These are phyloP conservation scores for Calameuta filiformis DNA, from an alignment of 2,888 invertebrate genomes.

Conservation along the genomic window DNA sequence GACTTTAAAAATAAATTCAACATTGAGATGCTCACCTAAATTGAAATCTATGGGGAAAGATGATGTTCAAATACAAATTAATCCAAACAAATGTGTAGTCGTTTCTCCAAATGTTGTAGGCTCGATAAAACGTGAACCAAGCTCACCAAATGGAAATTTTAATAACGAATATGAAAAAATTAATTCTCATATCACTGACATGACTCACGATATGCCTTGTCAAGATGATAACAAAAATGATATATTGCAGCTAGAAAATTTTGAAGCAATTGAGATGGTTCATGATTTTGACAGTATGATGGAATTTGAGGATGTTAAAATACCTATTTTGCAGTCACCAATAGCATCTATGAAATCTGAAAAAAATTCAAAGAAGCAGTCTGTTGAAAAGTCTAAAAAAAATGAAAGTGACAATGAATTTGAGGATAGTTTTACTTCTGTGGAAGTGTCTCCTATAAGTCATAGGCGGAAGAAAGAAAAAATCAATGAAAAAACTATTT, in stretches of 20 bases:
- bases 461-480: neutral
- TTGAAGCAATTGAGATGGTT: slow-evolving; percentile 34
- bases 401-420: neutral
- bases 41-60: neutral
- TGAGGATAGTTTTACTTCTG: neutral
- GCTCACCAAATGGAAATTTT: neutral
- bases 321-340: slow-evolving; percentile 24
- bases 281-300: slow-evolving; percentile 34
- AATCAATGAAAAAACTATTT: slow-evolving; percentile 9
- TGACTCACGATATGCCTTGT: neutral
- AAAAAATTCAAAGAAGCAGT: slow-evolving; percentile 2
- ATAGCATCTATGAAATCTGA: neutral
- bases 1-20: neutral
- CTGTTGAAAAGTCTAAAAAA: neutral
- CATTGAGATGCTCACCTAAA: neutral
- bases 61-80: neutral
- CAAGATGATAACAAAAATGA: neutral
- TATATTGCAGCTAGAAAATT: neutral
- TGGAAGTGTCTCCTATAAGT: neutral
- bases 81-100: neutral
- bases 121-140: neutral
- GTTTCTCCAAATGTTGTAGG: neutral
- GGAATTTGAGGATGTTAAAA: slow-evolving; percentile 25
- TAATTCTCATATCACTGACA: neutral
- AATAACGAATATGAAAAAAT: neutral